phyloP scores from a whole-genome alignment of 2,797 vertebrate species.

The Cyclopterus lumpus region DNA sequence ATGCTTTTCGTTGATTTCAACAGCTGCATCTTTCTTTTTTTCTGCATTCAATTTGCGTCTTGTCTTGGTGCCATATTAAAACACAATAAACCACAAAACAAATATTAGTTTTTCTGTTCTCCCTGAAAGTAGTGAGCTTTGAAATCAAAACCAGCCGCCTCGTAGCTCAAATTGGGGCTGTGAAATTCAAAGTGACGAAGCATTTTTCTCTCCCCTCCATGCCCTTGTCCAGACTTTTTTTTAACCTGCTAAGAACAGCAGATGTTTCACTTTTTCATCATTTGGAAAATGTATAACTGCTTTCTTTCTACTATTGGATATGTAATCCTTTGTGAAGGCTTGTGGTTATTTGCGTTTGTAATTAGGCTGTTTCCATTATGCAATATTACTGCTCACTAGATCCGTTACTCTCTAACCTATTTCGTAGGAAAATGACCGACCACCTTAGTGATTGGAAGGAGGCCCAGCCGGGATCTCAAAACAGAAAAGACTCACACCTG shows the following conservation, averaged over 20 bases:
- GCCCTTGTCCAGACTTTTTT: slow-evolving; percentile 46
- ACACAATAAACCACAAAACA: slow-evolving; percentile 79
- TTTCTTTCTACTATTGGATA: slow-evolving; percentile 74
- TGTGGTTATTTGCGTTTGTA: slow-evolving; percentile 79
- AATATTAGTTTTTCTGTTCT: slow-evolving; percentile 83
- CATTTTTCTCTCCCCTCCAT: slow-evolving; percentile 67
- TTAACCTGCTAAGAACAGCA: slow-evolving; percentile 75
- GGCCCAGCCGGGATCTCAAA: slow-evolving; percentile 55
- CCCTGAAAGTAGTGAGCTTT: slow-evolving; percentile 67
- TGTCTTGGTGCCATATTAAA: slow-evolving; percentile 74
- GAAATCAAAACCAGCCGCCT: slow-evolving; percentile 76
- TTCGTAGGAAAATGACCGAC: slow-evolving; percentile 71
- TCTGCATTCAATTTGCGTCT: slow-evolving; percentile 71
- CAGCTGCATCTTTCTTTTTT: slow-evolving; percentile 54
- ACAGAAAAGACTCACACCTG: slow-evolving; percentile 71
- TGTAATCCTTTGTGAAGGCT: slow-evolving; percentile 82
- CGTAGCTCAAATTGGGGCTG: slow-evolving; percentile 67
- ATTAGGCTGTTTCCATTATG: slow-evolving; percentile 85
- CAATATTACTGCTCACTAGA: slow-evolving; percentile 81
- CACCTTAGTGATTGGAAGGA: slow-evolving; percentile 59
- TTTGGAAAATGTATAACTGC: slow-evolving; percentile 79
- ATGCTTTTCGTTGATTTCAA: slow-evolving; percentile 64
- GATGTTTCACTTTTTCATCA: slow-evolving; percentile 81
- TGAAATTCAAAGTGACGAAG: slow-evolving; percentile 84
- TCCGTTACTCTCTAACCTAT: slow-evolving; percentile 73